Evolutionary conservation across 2,888 invertebrate species (phyloP), one percentile per base, ranked within the genome.

Genomic region (Tachina lurida): DNA sequence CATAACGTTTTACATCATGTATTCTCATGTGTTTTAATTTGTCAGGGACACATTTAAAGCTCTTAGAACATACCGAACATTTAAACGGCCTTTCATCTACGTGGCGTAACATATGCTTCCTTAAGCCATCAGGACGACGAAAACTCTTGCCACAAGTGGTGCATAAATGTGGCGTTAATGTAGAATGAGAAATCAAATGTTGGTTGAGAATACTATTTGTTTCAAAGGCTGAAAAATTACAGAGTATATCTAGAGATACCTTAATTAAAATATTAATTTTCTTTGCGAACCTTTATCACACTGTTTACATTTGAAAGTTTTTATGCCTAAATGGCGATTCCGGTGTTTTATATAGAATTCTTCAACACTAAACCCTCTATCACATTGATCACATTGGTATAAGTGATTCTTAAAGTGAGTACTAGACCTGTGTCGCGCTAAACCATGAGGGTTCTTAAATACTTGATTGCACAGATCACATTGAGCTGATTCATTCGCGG

Each of bases 91-190:
- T 95, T 5, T 93, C 87, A 0, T 94, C 94, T 0, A 93, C 92
- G 83, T 95, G 95, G 0, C 95, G 91, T 78, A 94, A 88, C 91
- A 94, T 92, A 87, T 95, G 95, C 85, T 95, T 94, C 0, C 94
- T 92, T 31, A 95, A 89, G 85, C 94, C 94, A 70, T 94, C 94
- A 60, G 93, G 54, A 43, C 71, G 82, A 9, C 67, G 52, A 87
- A 94, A 94, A 0, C 94, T 93, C 78, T 94, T 94, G 0, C 94
- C 94, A 68, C 94, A 95, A 87, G 94, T 90, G 0, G 94, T 93
- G 88, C 94, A 95, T 10, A 94, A 90, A 88, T 91, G 94, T 0
- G 94, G 94, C 0, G 94, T 93, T 88, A 94, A 94, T 0, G 94
- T 93, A 3, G 88, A 90, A 88, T 94, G 94, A 0, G 93, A 94